A percentile compares a stretch with the other conserved stretches of the same genome.
Conservation (phyloP, 2,888 invertebrate genomes). For the Mythimna lalbum region DNA sequence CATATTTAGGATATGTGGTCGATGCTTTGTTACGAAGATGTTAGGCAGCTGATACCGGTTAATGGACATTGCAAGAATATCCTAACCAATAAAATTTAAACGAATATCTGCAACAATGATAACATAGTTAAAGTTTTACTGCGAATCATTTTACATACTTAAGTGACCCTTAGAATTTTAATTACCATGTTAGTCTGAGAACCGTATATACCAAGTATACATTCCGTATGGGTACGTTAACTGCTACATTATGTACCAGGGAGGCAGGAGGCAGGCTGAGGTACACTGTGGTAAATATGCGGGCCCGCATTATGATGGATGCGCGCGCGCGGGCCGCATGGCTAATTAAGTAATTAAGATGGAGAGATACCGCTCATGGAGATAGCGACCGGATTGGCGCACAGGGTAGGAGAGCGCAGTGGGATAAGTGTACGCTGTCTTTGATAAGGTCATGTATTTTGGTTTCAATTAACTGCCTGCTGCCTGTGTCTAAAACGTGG, state of each 20-base stretch:
- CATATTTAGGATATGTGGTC: neutral
- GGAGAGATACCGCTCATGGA: slow-evolving; percentile 64
- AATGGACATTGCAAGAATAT: no score
- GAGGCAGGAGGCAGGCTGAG: neutral
- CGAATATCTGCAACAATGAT: neutral
- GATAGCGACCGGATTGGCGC: slow-evolving; percentile 28
- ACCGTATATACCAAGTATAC: neutral
- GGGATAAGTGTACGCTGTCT: neutral
- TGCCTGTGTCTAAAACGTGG: no score
- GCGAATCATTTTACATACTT: slow-evolving; percentile 13
- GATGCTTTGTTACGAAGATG: neutral
- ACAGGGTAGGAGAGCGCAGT: slow-evolving; percentile 16
- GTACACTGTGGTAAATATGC: slow-evolving; percentile 30
- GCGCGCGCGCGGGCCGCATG: slow-evolving; percentile 66
- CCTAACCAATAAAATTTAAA: neutral
- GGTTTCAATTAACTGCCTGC: neutral
- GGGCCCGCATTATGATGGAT: slow-evolving; percentile 58
- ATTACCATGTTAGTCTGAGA: slow-evolving; percentile 11
- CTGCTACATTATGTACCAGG: slow-evolving; percentile 28
- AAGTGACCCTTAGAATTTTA: slow-evolving; percentile 28
- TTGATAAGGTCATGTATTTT: neutral
- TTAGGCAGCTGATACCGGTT: neutral
- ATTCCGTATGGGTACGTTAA: neutral
- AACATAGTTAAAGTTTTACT: neutral
- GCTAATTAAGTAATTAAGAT: slow-evolving; percentile 77